These are phyloP conservation scores for Perithous albicinctus DNA, from an alignment of 2,888 invertebrate genomes.

Conservation along the genomic window DNA sequence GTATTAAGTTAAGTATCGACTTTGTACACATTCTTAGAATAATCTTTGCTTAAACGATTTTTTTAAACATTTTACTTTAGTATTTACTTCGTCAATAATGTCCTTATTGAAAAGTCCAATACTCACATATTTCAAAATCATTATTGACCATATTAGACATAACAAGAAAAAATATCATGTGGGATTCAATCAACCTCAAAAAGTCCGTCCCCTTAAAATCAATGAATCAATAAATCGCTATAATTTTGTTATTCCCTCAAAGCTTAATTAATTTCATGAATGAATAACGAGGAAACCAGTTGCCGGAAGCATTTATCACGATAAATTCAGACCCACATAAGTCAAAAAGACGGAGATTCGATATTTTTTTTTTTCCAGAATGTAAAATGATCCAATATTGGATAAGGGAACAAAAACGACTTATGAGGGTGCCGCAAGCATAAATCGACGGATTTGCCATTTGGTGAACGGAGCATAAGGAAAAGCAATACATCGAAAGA, in stretches of 20 bases:
- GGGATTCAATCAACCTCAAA: background rate
- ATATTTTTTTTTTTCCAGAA: constrained; percentile 33
- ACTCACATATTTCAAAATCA: background rate
- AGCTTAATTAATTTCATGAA: constrained; percentile 48
- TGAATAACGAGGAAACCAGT: constrained; percentile 35
- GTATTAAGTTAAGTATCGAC: too few relatives aligned
- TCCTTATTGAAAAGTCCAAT: too few relatives aligned
- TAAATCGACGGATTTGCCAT: constrained; percentile 53
- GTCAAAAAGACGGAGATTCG: constrained; percentile 41
- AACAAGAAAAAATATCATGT: background rate
- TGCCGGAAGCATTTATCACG: constrained; percentile 43
- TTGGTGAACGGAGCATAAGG: constrained; percentile 35
- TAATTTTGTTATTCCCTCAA: constrained; percentile 14
- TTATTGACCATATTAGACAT: background rate
- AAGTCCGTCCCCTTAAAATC: constrained; percentile 42
- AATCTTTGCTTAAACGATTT: too few relatives aligned
- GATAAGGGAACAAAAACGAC: constrained; percentile 12
- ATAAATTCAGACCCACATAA: constrained; percentile 41
- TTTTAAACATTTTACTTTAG: too few relatives aligned
- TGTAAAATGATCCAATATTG: constrained; percentile 51
- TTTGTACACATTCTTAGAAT: too few relatives aligned
- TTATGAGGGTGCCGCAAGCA: constrained; percentile 27
- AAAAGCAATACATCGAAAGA: background rate
- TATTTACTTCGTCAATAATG: too few relatives aligned
- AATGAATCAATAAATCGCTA: constrained; percentile 13